Percentiles rank a stretch among this genome's conserved stretches.
Evolutionary conservation across 2,113 vertebrate species (phyloP).

Genomic region (Aegithalos caudatus): DNA sequence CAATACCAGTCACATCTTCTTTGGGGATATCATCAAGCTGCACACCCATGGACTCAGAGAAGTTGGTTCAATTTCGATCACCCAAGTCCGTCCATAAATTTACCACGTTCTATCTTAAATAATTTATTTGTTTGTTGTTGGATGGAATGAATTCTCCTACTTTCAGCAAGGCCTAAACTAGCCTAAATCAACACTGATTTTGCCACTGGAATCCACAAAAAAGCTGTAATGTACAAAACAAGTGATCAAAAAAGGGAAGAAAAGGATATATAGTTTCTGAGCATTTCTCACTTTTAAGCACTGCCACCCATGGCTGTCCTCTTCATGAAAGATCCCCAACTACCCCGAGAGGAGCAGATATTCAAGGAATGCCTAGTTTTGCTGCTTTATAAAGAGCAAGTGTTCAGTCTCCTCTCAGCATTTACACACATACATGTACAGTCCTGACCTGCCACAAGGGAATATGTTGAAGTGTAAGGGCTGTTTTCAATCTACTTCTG

Average conservation of each 20-base stretch:
- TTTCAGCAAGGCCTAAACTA: not conserved
- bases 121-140: not conserved
- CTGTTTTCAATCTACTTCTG: not conserved
- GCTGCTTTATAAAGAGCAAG: not conserved
- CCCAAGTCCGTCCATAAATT: not conserved
- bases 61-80: not conserved
- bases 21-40: not conserved
- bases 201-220: not conserved
- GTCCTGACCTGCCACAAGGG: not conserved
- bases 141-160: not conserved
- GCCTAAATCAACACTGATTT: not conserved
- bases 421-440: not conserved
- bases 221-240: not conserved
- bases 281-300: not conserved
- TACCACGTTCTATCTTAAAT: not conserved
- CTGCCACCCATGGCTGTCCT: not conserved
- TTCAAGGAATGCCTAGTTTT: not conserved
- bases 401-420: not conserved
- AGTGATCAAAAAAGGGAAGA: not conserved
- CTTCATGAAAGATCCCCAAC: not conserved
- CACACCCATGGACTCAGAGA: not conserved
- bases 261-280: not conserved
- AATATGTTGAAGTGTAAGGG: not conserved
- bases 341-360: constrained; percentile 21
- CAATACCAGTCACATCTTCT: not conserved